phyloP scores from a whole-genome alignment of 2,888 invertebrate genomes.

The Noctua janthina region DNA sequence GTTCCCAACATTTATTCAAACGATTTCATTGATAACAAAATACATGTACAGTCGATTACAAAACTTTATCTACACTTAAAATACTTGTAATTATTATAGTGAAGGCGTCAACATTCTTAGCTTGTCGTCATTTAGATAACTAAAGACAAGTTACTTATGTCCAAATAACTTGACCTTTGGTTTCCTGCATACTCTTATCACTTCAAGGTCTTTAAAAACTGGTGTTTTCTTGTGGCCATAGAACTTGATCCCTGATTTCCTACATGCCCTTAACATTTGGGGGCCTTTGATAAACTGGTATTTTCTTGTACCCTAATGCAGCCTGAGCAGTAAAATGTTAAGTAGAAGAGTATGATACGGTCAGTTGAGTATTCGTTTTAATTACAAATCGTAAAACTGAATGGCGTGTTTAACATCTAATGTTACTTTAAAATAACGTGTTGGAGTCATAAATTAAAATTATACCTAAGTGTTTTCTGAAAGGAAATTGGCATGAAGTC shows the following conservation, averaged over 20 bases:
- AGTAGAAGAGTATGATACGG: conserved; percentile 67
- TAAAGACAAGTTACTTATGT: conserved; percentile 13
- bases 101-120: conserved; percentile 68
- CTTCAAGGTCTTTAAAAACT: conserved; percentile 37
- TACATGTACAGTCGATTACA: conserved; percentile 35
- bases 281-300: conserved; percentile 47
- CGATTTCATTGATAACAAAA: conserved; percentile 33
- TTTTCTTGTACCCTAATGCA: conserved; percentile 49
- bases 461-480: too few species aligned
- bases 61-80: conserved; percentile 62
- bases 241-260: conserved; percentile 34
- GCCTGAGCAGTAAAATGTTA: conserved; percentile 69
- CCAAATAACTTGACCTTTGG: conserved; percentile 43
- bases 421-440: conserved; percentile 11
- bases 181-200: not conserved
- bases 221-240: conserved; percentile 18
- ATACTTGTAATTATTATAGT: conserved; percentile 66
- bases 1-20: conserved; percentile 16
- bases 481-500: not conserved
- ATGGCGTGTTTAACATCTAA: conserved; percentile 32
- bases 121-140: conserved; percentile 71
- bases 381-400: conserved; percentile 64
- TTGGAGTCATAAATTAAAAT: not conserved
- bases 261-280: not conserved
- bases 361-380: conserved; percentile 59